Conservation (phyloP, 2,113 vertebrate species). For the Eudyptes chrysolophus region DNA sequence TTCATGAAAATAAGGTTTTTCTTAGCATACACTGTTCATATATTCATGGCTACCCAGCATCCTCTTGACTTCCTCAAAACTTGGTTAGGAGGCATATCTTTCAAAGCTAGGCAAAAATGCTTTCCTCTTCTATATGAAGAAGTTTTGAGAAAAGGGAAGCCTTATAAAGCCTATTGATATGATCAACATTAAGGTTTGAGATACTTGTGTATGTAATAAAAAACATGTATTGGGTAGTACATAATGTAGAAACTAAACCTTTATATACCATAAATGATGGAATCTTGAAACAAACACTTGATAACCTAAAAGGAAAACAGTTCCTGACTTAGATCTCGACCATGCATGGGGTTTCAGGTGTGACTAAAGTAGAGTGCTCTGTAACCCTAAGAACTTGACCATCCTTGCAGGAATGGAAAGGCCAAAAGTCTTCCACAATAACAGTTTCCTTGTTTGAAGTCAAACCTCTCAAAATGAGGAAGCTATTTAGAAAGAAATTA, state of each 20-base stretch:
- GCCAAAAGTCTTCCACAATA: background rate
- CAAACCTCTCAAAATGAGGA: background rate
- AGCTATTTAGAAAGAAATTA: background rate
- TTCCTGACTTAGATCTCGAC: background rate
- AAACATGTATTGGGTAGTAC: background rate
- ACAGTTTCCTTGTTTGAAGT: background rate
- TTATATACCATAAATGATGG: background rate
- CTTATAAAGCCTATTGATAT: background rate
- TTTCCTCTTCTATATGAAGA: background rate
- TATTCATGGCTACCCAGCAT: background rate
- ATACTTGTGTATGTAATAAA: background rate
- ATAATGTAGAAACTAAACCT: background rate
- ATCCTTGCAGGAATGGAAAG: background rate
- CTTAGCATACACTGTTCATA: background rate
- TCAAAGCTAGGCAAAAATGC: background rate
- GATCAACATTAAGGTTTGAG: background rate
- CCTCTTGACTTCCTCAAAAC: background rate
- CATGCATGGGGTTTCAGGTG: background rate
- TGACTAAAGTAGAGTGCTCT: background rate
- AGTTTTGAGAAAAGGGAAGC: background rate
- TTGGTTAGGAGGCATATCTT: background rate
- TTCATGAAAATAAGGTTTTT: background rate
- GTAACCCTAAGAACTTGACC: background rate
- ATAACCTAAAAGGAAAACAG: background rate
- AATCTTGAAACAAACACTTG: background rate